Evolutionary conservation across 2,888 invertebrate genomes (phyloP).

Genomic region (Agrochola litura): DNA sequence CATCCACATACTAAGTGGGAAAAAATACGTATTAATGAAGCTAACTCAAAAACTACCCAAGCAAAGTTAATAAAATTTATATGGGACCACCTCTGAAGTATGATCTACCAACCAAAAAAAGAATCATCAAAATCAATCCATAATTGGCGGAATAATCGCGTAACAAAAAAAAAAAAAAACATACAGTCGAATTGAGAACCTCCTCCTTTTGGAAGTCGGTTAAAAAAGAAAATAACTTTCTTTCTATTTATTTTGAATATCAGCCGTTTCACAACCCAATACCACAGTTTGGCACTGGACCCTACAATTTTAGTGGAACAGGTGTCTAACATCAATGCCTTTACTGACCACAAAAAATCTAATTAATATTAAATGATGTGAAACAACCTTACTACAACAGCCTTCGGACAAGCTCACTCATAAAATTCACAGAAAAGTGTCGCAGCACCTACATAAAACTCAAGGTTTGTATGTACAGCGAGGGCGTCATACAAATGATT

Average conservation of each 20-base stretch:
- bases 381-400: not conserved
- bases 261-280: constrained; percentile 22
- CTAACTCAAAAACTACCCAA: no score
- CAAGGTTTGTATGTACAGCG: constrained; percentile 20
- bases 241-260: constrained; percentile 1
- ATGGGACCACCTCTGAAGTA: no score
- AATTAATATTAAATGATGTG: not conserved
- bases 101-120: no score
- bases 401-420: not conserved
- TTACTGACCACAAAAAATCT: not conserved
- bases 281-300: constrained; percentile 45
- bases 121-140: no score
- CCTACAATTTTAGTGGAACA: not conserved
- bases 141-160: no score
- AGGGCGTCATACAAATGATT: constrained; percentile 57
- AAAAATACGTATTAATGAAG: no score
- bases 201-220: no score
- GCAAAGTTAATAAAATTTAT: no score
- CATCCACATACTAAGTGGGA: no score
- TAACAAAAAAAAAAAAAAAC: no score
- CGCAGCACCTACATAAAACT: constrained; percentile 36
- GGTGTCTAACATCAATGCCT: not conserved
- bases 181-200: no score
- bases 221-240: not conserved
- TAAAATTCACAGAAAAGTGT: constrained; percentile 36